Base-by-base conservation (phyloP, 2,113 vertebrate genomes). In the Lampris megalopsis region DNA sequence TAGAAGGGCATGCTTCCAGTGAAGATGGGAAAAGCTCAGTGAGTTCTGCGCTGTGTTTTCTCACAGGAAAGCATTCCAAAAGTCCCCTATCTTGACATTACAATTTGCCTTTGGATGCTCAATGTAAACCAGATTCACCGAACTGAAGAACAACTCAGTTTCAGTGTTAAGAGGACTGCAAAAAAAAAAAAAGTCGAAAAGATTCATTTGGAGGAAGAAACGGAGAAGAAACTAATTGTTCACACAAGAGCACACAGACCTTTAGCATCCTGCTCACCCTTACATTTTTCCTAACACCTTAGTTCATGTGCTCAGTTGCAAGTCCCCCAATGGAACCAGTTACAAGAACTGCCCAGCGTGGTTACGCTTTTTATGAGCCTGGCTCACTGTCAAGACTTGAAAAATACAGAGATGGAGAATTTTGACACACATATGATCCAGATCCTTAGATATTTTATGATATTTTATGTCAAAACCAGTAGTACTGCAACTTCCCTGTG, bases 1-100 rank as follows among this genome's bases (percentile, higher is more conserved):
- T 61, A 38, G 52, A 49, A 63, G 73, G 80, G 75, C 6, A 62
- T 59, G 70, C 53, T 74, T 40, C 40, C 71, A 71, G n/a, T 82
- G 86, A 86, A 72, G 8, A 47, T 68, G 76, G 73, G 68, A 82
- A 61, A 59, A 59, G 79, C 78, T 84, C 70, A 75, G 56, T 42
- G 71, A 3, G 4, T 43, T 79, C 69, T 66, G 56, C 73, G 45
- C 71, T 77, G 4, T 81, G 78, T 76, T 66, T 54, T 65, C 79
- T 82, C 73, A 68, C 75, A 81, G 79, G 68, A 50, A 87, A 82
- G 63, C 63, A 79, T 84, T 79, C 81, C 62, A 10, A 53, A 40
- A 53, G 53, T 64, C 78, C 63, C 63, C 66, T 77, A 65, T 77
- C 77, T 71, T 79, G 77, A 82, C 71, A 77, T 75, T 71, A 61